These are phyloP conservation scores for Vidua chalybeata DNA, from an alignment of 2,113 vertebrate species.

Conservation along the genomic window DNA sequence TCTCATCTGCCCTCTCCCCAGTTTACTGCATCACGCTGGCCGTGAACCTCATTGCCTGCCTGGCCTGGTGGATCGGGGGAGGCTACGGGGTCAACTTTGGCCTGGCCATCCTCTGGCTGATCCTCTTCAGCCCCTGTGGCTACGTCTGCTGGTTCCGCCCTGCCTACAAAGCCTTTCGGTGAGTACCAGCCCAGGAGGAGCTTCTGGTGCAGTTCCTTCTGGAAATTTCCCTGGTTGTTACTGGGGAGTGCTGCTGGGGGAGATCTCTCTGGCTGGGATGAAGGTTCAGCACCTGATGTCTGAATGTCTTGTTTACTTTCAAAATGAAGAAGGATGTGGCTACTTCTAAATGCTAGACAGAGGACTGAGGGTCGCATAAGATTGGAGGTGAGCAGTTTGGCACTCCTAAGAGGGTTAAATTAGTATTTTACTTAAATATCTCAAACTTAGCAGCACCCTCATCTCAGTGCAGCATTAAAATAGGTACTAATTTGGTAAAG, in stretches of 20 bases:
- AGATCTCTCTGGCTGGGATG: background rate
- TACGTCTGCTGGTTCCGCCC: slow-evolving; percentile 96
- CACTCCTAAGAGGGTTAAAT: background rate
- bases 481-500: background rate
- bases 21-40: slow-evolving; percentile 88
- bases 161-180: slow-evolving; percentile 94
- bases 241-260: background rate
- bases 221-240: background rate
- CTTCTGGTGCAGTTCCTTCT: background rate
- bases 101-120: slow-evolving; percentile 87
- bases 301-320: background rate
- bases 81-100: slow-evolving; percentile 84
- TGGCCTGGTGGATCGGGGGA: slow-evolving; percentile 92
- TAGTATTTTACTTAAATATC: background rate
- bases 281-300: background rate
- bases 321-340: background rate
- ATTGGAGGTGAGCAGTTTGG: background rate
- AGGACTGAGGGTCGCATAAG: background rate
- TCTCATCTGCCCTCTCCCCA: slow-evolving; percentile 29
- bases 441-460: background rate
- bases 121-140: slow-evolving; percentile 89
- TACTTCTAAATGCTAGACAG: background rate
- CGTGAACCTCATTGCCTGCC: slow-evolving; percentile 86
- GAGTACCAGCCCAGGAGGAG: background rate
- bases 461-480: background rate